Percentiles rank a stretch among this genome's conserved stretches.
Conservation (phyloP, 1,140 invertebrate species). For the Heliconius himera region DNA sequence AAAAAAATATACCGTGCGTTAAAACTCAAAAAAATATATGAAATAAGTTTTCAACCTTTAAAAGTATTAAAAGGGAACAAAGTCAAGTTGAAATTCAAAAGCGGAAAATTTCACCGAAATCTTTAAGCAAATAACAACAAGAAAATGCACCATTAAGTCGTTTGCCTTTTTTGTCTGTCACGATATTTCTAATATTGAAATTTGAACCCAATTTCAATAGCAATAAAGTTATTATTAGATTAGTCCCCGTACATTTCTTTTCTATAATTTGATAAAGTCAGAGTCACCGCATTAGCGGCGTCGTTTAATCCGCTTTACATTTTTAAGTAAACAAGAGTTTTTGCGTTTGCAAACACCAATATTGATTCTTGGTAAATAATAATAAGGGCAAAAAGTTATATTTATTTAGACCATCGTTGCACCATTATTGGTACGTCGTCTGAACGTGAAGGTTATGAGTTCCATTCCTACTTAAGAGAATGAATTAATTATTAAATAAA, state of each 20-base stretch:
- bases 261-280: slow-evolving; percentile 59
- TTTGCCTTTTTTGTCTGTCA: slow-evolving; percentile 32
- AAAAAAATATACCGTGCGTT: neutral
- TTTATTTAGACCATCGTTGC: too few relatives aligned
- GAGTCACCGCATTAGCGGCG: slow-evolving; percentile 57
- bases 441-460: too few relatives aligned
- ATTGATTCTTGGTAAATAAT: slow-evolving; percentile 30
- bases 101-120: slow-evolving; percentile 32
- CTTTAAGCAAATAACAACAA: slow-evolving; percentile 51
- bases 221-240: slow-evolving; percentile 34
- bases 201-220: slow-evolving; percentile 15
- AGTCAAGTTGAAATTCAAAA: slow-evolving; percentile 5
- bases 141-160: slow-evolving; percentile 55
- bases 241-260: slow-evolving; percentile 35
- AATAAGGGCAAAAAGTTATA: neutral
- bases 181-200: neutral
- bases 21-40: neutral
- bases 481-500: too few relatives aligned
- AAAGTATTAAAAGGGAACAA: neutral
- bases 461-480: too few relatives aligned
- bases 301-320: slow-evolving; percentile 63
- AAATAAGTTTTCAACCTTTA: neutral
- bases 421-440: too few relatives aligned
- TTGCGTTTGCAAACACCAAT: slow-evolving; percentile 27
- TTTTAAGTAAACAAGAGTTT: slow-evolving; percentile 55